These are phyloP conservation scores for Tragopan temminckii DNA, from an alignment of 2,797 vertebrate genomes.

Conservation along the genomic window DNA sequence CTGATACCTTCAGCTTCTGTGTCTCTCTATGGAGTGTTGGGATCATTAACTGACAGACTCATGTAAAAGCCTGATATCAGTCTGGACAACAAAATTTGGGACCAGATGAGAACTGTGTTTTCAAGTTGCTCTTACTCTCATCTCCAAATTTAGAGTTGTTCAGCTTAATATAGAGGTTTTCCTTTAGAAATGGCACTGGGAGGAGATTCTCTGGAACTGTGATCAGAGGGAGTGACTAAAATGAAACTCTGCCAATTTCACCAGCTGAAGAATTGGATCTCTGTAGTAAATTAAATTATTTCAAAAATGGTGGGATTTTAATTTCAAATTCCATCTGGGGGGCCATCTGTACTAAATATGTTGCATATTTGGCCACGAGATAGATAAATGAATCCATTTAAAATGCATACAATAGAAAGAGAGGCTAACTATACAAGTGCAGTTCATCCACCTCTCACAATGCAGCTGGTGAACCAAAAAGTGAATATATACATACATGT, in stretches of 20 bases:
- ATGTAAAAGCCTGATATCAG: neutral
- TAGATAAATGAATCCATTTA: slow-evolving; percentile 48
- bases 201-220: slow-evolving; percentile 9
- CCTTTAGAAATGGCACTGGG: neutral
- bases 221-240: neutral
- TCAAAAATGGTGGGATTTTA: slow-evolving; percentile 66
- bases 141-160: neutral
- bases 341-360: slow-evolving; percentile 74
- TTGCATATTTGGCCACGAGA: slow-evolving; percentile 45
- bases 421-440: neutral
- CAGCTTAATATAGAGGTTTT: neutral
- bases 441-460: neutral
- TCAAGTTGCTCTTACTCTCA: neutral
- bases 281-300: slow-evolving; percentile 66
- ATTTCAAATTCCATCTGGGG: slow-evolving; percentile 70
- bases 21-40: neutral
- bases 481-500: neutral
- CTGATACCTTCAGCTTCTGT: neutral
- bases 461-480: neutral
- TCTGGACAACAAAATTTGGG: neutral
- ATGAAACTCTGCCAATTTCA: slow-evolving; percentile 57
- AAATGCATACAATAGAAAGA: slow-evolving; percentile 25
- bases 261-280: slow-evolving; percentile 55
- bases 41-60: neutral
- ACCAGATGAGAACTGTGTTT: neutral